These are phyloP conservation scores for Crotalus tigris DNA, from an alignment of 2,113 vertebrate genomes.

Conservation along the genomic window DNA sequence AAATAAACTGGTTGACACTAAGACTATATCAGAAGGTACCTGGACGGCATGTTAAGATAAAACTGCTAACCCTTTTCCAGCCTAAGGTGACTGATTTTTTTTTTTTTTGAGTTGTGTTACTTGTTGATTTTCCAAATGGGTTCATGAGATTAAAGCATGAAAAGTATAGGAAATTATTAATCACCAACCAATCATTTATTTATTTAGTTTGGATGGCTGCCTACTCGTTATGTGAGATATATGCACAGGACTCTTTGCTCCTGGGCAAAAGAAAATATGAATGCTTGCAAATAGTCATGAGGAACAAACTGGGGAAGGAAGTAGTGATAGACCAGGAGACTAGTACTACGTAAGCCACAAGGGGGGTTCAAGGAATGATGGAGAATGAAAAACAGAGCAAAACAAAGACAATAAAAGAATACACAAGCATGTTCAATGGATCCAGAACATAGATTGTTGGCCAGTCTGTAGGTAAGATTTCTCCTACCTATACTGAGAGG, in stretches of 20 bases:
- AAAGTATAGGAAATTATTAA: neutral
- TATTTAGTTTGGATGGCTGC: neutral
- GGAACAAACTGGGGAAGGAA: neutral
- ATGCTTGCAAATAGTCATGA: neutral
- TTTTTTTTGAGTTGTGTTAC: neutral
- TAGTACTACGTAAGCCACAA: neutral
- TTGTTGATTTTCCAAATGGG: neutral
- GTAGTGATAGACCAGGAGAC: neutral
- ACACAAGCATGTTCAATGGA: neutral
- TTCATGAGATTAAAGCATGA: neutral
- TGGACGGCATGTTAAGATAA: constrained; percentile 66
- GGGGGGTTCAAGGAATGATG: neutral
- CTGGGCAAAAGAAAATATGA: neutral
- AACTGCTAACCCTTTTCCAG: constrained; percentile 41
- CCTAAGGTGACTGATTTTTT: neutral
- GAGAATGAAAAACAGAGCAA: neutral
- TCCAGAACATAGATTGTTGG: neutral
- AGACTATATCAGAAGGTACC: constrained; percentile 65
- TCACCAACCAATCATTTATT: neutral
- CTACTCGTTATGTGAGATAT: neutral
- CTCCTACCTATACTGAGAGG: neutral
- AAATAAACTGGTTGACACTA: constrained; percentile 73
- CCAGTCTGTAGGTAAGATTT: neutral
- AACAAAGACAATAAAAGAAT: neutral
- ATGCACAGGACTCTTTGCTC: neutral